Conservation (phyloP, 2,888 invertebrate species). For the Pristionchus mayeri region DNA sequence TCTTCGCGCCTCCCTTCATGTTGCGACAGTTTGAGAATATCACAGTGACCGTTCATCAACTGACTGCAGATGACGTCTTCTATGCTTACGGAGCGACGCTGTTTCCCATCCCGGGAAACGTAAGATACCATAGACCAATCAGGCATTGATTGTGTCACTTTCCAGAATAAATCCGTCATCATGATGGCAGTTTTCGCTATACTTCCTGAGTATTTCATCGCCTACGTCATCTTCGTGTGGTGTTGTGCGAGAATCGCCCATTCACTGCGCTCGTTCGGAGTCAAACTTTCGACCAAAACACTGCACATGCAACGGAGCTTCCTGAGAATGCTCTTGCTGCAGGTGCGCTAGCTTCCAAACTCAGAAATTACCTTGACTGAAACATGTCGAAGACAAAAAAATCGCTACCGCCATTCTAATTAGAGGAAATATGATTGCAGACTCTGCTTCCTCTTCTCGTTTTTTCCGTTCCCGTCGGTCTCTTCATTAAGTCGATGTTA, state of each 20-base stretch:
- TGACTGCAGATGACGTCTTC: not conserved
- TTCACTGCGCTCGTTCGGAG: not conserved
- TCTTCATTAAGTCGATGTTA: not conserved
- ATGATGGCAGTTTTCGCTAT: not conserved
- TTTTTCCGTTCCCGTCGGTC: not conserved
- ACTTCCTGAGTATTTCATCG: not conserved
- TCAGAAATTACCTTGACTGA: no score
- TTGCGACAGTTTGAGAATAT: not conserved
- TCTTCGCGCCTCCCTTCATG: not conserved
- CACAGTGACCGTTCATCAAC: not conserved
- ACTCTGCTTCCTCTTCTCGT: not conserved
- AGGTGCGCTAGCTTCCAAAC: no score
- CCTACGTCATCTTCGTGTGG: not conserved
- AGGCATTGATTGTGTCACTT: not conserved
- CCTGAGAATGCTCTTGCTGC: not conserved
- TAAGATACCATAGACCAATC: not conserved
- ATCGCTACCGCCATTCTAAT: no score
- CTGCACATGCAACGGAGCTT: not conserved
- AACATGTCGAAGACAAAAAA: no score
- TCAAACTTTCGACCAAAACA: not conserved
- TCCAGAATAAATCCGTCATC: not conserved
- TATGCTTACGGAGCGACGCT: not conserved
- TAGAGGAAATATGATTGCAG: not conserved
- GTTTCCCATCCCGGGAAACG: not conserved
- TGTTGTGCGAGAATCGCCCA: not conserved